phyloP scores from a whole-genome alignment of 2,888 invertebrate genomes.

The Drosophila glabriapex region DNA sequence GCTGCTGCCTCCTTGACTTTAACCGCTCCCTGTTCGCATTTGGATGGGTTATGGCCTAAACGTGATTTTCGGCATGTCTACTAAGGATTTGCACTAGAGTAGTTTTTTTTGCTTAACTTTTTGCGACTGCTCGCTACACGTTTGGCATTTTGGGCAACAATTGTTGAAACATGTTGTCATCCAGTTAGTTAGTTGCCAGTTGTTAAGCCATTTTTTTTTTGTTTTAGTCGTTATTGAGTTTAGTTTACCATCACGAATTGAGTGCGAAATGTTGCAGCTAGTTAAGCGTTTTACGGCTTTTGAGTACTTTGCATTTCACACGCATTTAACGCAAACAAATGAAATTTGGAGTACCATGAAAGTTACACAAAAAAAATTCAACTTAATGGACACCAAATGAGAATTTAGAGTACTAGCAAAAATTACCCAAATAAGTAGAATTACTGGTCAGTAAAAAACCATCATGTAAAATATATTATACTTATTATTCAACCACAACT shows the following conservation, averaged over 20 bases:
- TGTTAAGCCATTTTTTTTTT: slow-evolving; percentile 32
- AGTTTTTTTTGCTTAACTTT: background rate
- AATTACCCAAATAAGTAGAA: background rate
- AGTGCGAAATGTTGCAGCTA: slow-evolving; percentile 55
- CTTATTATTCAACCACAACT: background rate
- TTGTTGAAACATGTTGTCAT: slow-evolving; percentile 80
- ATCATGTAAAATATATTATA: background rate
- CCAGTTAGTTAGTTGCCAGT: slow-evolving; percentile 69
- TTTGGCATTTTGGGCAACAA: slow-evolving; percentile 75
- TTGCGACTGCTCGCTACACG: slow-evolving; percentile 57
- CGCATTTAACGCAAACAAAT: slow-evolving; percentile 10
- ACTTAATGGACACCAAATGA: background rate
- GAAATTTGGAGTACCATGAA: slow-evolving; percentile 5
- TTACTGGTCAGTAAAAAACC: background rate
- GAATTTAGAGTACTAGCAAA: background rate
- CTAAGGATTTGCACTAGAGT: slow-evolving; percentile 52
- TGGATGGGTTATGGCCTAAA: slow-evolving; percentile 69
- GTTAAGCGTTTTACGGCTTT: slow-evolving; percentile 8
- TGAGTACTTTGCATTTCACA: slow-evolving; percentile 8
- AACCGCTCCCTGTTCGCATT: slow-evolving; percentile 30
- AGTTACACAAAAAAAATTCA: background rate
- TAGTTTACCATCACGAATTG: slow-evolving; percentile 47
- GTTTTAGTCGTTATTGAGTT: slow-evolving; percentile 23
- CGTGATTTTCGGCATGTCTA: slow-evolving; percentile 74
- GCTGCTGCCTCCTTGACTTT: slow-evolving; percentile 9